Evolutionary conservation across 2,797 vertebrate species (phyloP).

Genomic region (Loris lydekkerianus): DNA sequence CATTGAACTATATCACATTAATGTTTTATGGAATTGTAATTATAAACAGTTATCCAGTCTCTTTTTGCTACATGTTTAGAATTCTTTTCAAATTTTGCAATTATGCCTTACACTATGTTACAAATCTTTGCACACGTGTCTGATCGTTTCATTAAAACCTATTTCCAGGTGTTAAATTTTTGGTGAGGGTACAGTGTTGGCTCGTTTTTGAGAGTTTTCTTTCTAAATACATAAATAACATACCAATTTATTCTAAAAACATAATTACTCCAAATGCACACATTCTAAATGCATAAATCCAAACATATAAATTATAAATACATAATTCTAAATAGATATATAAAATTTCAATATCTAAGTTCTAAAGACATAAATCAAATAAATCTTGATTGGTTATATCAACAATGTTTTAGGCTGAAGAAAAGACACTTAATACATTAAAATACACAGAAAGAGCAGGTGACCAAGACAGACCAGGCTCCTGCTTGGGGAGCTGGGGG

Average conservation of each 20-base stretch:
- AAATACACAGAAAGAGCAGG: neutral
- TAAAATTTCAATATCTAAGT: neutral
- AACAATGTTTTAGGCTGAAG: neutral
- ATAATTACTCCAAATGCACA: neutral
- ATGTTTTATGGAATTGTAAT: constrained; percentile 8
- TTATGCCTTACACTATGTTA: neutral
- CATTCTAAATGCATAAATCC: neutral
- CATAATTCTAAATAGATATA: neutral
- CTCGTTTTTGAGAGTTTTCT: neutral
- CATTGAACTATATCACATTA: neutral
- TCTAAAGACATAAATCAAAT: neutral
- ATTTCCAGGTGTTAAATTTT: neutral
- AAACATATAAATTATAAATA: neutral
- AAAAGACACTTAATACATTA: neutral
- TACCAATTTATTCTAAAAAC: neutral
- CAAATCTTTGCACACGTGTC: neutral
- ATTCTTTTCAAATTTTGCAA: neutral
- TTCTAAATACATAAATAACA: neutral
- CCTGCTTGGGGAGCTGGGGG: neutral
- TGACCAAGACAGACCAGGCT: neutral
- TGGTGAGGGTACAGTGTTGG: neutral
- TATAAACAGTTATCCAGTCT: neutral
- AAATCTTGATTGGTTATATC: neutral
- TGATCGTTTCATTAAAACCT: constrained; percentile 42
- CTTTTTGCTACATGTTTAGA: neutral